Percentiles rank a stretch among this genome's conserved stretches.
Conservation (phyloP, 1,140 invertebrate species). For the Eueides isabella region DNA sequence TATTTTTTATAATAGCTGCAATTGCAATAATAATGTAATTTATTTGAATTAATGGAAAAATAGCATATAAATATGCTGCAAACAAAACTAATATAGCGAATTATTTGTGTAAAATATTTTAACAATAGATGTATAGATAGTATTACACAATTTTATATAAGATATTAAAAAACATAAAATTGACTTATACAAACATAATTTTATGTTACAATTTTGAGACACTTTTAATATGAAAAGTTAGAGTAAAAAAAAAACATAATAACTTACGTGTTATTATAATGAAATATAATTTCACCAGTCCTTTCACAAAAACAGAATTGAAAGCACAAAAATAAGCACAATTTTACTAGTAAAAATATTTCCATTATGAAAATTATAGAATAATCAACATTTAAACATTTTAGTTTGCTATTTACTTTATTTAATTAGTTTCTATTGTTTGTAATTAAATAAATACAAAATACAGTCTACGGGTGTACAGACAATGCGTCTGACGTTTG, state of each 20-base stretch:
- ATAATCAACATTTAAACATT: neutral
- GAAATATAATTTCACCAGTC: slow-evolving; percentile 65
- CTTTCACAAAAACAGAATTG: slow-evolving; percentile 34
- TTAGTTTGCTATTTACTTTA: slow-evolving; percentile 1
- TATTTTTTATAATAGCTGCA: too few species aligned
- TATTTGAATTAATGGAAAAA: too few species aligned
- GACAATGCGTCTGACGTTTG: slow-evolving; percentile 1
- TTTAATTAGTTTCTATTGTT: neutral
- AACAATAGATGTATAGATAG: too few species aligned
- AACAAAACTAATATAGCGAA: too few species aligned
- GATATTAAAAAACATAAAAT: neutral
- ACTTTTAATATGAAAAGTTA: too few species aligned
- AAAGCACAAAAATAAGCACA: slow-evolving; percentile 29
- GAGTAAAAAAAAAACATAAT: neutral
- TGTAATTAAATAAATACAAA: slow-evolving; percentile 4
- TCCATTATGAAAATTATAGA: slow-evolving; percentile 16
- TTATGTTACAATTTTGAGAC: too few species aligned
- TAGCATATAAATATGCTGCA: too few species aligned
- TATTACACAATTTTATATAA: too few species aligned
- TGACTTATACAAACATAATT: neutral
- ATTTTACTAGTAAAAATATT: slow-evolving; percentile 18
- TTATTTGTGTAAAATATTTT: too few species aligned
- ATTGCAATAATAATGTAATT: too few species aligned
- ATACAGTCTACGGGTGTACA: neutral
- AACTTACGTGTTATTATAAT: slow-evolving; percentile 74